Evolutionary conservation across 2,797 vertebrate genomes (phyloP).

Genomic region (Heliangelus exortis): DNA sequence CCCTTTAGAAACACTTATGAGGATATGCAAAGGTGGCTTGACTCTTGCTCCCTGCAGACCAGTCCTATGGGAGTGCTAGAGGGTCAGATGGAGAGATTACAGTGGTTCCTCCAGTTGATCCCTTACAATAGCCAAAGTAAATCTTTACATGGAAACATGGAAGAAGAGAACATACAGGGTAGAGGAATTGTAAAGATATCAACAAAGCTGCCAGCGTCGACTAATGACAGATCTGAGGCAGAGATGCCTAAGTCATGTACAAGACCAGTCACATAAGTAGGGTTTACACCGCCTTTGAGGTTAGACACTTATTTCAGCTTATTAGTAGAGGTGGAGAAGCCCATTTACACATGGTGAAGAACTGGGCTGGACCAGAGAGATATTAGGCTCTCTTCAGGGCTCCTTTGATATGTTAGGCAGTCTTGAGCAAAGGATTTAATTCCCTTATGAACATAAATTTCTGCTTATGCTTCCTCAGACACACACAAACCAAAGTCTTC

Average conservation of each 20-base stretch:
- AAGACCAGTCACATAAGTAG: background rate
- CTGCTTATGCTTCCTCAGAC: background rate
- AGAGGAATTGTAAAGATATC: background rate
- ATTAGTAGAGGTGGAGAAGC: background rate
- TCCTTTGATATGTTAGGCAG: background rate
- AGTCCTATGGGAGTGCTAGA: no score
- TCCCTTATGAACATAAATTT: background rate
- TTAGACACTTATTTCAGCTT: background rate
- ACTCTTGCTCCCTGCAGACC: no score
- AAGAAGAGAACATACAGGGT: background rate
- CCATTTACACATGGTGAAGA: background rate
- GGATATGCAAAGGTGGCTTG: no score
- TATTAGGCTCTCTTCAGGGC: fast-evolving
- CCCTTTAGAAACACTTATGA: no score
- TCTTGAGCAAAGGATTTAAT: background rate
- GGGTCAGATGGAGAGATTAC: no score
- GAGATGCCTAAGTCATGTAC: background rate
- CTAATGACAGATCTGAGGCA: background rate
- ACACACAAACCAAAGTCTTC: background rate
- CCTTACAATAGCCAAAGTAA: background rate
- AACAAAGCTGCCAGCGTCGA: background rate
- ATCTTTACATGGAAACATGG: background rate
- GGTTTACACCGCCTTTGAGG: fast-evolving
- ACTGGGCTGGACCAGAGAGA: background rate
- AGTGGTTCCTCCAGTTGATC: no score